Percentiles rank a stretch among this genome's conserved stretches.
Evolutionary conservation across 2,888 invertebrate species (phyloP).

Genomic region (Epirrhoe alternata): DNA sequence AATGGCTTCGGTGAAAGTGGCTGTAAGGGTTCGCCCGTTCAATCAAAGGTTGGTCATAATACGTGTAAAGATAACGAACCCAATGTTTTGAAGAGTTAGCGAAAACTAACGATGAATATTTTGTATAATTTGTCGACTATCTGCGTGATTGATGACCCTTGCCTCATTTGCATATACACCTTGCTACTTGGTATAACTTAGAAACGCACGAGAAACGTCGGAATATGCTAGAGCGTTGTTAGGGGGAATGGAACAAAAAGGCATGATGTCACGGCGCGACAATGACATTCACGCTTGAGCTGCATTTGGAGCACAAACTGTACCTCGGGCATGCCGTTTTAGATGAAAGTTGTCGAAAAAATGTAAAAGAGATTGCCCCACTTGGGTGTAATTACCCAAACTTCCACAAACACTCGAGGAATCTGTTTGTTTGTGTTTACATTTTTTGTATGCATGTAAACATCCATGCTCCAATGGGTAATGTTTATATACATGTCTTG

Average conservation of each 20-base stretch:
- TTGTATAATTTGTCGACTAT: conserved; percentile 54
- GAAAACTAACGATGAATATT: conserved; percentile 47
- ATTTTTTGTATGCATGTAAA: conserved; percentile 33
- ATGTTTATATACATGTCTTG: conserved; percentile 28
- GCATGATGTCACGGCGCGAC: conserved; percentile 81
- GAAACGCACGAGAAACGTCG: background rate
- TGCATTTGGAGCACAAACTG: conserved; percentile 81
- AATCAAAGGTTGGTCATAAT: conserved; percentile 89
- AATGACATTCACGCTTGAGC: conserved; percentile 85
- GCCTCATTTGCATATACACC: conserved; percentile 18
- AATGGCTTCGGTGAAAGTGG: conserved; percentile 97
- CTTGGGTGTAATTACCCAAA: conserved; percentile 30
- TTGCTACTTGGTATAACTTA: conserved; percentile 5
- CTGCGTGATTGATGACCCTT: conserved; percentile 37
- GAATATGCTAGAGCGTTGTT: conserved; percentile 7
- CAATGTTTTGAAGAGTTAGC: conserved; percentile 54
- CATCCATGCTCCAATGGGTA: conserved; percentile 18
- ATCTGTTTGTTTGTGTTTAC: conserved; percentile 48
- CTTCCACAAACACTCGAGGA: conserved; percentile 17
- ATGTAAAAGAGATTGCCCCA: conserved; percentile 60
- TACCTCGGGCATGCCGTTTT: conserved; percentile 69
- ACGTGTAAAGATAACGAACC: conserved; percentile 41
- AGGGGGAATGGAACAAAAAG: conserved; percentile 78
- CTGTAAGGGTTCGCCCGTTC: conserved; percentile 95
- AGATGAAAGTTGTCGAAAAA: conserved; percentile 78